phyloP scores from a whole-genome alignment of 2,888 invertebrate species.

The Noctua pronuba region DNA sequence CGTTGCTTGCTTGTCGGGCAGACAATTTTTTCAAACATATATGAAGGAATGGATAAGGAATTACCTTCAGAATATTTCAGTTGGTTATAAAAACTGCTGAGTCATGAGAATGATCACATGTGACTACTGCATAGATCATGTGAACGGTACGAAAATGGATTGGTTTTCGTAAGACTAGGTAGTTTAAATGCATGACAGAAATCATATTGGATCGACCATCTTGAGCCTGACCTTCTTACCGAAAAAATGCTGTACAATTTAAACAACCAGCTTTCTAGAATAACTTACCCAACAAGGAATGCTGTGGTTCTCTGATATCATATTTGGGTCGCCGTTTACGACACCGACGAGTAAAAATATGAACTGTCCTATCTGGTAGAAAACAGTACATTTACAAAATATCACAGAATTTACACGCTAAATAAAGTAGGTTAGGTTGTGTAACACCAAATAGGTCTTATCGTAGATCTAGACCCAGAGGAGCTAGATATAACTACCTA shows the following conservation, averaged over 20 bases:
- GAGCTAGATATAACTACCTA: background rate
- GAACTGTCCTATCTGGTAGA: background rate
- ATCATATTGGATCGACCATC: background rate
- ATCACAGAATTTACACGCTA: slow-evolving; percentile 36
- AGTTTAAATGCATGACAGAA: slow-evolving; percentile 10
- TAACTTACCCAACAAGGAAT: slow-evolving; percentile 1
- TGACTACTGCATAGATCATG: background rate
- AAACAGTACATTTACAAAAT: slow-evolving; percentile 34
- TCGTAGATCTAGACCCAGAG: slow-evolving; percentile 23
- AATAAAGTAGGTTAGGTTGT: slow-evolving; percentile 41
- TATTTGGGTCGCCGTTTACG: slow-evolving; percentile 30
- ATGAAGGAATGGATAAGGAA: background rate
- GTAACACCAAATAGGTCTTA: slow-evolving; percentile 38
- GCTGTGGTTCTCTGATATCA: slow-evolving; percentile 34
- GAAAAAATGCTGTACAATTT: background rate
- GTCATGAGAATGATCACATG: background rate
- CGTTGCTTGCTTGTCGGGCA: too few species aligned
- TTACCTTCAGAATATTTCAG: background rate
- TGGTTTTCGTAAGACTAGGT: background rate
- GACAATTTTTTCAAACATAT: background rate
- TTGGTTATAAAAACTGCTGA: background rate
- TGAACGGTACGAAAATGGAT: background rate
- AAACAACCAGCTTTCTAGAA: slow-evolving; percentile 13
- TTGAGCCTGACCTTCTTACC: slow-evolving; percentile 1
- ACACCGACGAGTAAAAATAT: slow-evolving; percentile 12